phyloP scores from a whole-genome alignment of 2,797 vertebrate species.

The Sebastes wilsoni region DNA sequence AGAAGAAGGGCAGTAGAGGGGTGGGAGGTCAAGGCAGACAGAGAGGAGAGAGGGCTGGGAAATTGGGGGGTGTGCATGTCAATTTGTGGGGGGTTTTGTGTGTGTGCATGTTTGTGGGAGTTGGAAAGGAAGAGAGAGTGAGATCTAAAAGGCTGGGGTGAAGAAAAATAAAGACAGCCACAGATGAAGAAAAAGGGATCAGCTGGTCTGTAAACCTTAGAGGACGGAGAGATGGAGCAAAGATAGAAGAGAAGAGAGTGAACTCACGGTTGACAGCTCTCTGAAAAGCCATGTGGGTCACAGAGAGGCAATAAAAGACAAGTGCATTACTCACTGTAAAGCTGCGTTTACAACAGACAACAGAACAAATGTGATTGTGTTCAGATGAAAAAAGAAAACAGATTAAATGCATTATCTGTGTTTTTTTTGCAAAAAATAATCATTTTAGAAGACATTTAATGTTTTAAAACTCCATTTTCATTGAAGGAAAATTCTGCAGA shows the following conservation, averaged over 20 bases:
- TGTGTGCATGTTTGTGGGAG: conserved; percentile 27
- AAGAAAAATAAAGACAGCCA: conserved; percentile 2
- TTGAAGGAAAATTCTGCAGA: neutral
- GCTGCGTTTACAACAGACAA: neutral
- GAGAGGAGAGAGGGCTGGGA: conserved; percentile 49
- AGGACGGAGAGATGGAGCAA: conserved; percentile 34
- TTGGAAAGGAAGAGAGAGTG: conserved; percentile 22
- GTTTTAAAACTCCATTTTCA: neutral
- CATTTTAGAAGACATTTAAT: neutral
- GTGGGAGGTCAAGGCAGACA: conserved; percentile 44
- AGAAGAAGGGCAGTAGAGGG: conserved; percentile 30
- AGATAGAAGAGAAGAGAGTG: conserved; percentile 42
- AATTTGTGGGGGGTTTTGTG: conserved; percentile 18
- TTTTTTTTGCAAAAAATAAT: neutral
- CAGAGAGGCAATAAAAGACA: conserved; percentile 17
- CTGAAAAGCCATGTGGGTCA: conserved; percentile 50
- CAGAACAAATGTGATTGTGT: conserved; percentile 9
- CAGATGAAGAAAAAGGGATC: conserved; percentile 56
- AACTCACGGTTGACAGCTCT: conserved; percentile 61
- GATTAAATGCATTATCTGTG: neutral
- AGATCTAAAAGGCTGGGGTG: conserved; percentile 7
- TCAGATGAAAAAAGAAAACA: neutral
- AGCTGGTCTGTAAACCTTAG: conserved; percentile 58
- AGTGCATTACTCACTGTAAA: conserved; percentile 8
- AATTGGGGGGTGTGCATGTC: conserved; percentile 45